Base-by-base conservation (phyloP, 2,113 vertebrate species). In the Corythaeola cristata region DNA sequence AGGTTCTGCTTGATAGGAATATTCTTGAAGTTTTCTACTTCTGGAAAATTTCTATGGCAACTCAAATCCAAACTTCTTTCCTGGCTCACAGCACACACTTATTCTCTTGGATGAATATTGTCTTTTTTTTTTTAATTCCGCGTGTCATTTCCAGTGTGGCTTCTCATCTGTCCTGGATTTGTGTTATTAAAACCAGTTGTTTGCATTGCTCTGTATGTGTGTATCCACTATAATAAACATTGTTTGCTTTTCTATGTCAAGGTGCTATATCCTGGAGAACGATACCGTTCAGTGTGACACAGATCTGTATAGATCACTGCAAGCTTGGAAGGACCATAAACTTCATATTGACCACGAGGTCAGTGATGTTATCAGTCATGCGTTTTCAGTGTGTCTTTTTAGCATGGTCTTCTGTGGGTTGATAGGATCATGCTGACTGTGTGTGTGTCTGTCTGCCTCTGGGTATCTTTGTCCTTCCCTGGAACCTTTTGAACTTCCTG, bases 261-360 rank as follows among this genome's bases (percentile, higher is more conserved):
- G 99, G 95, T 99, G 99, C 96, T 99, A 98, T 60, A 99, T 99
- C 93, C 98, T 99, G n/a, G 98, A 99, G 97, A 99, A 99, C 2
- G 98, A 99, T 85, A 99, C 99, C 0, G 98, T 99, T n/a, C 99
- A 98, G 80, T 99, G 99, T 74, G 99, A 99, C 93, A 98, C 98
- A 62, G 98, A 99, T 84, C 97, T 99, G 68, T 99, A 99, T 96
- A 99, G 98, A 93, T 99, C 99, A 66, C 98, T 99, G 79, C 99
- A 99, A 96, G 99, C 99, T 21, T 99, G 99, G 99, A 99, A 99
- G 93, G 99, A 99, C 94, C 99, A 99, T 97, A 99, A 99, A 87
- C 96, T 99, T 72, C 99, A 99, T 95, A 99, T 99, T 50, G 99
- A 99, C 96, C 99, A 99, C 2, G 99, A 99, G 99, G 99, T 99